phyloP scores from a whole-genome alignment of 1,140 invertebrate species.

The Hylyphantes graminicola region DNA sequence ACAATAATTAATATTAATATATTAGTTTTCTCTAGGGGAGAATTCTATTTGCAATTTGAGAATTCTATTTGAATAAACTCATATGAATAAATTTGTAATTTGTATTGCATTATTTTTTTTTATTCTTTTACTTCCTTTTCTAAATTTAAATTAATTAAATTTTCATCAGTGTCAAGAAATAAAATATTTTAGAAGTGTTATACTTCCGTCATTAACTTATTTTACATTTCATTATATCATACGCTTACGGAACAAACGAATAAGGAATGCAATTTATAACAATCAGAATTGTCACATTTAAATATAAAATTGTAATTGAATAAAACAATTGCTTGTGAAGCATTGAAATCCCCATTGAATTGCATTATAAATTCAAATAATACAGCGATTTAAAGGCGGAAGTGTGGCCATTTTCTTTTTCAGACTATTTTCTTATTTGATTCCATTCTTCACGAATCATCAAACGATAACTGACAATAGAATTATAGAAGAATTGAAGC shows the following conservation, averaged over 20 bases:
- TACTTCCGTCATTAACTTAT: background rate
- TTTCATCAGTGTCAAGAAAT: background rate
- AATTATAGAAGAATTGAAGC: slow-evolving; percentile 37
- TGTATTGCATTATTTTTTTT: background rate
- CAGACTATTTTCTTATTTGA: slow-evolving; percentile 4
- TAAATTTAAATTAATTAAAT: background rate
- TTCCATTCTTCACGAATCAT: slow-evolving; percentile 7
- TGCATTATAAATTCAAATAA: background rate
- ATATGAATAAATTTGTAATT: background rate
- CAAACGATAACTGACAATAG: slow-evolving; percentile 21
- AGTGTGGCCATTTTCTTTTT: slow-evolving; percentile 14
- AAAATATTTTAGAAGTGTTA: background rate
- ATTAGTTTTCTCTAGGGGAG: too few species aligned
- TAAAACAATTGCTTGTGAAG: too few species aligned
- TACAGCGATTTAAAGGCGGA: slow-evolving; percentile 10
- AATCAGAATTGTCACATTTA: too few species aligned
- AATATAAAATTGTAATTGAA: too few species aligned
- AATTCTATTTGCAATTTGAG: too few species aligned
- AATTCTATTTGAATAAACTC: background rate
- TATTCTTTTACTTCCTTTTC: background rate
- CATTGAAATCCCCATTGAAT: too few species aligned
- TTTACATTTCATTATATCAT: background rate
- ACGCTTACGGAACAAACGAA: background rate
- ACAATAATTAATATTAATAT: too few species aligned
- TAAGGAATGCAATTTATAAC: too few species aligned